Evolutionary conservation across 2,113 vertebrate species (phyloP).

Genomic region (Colossoma macropomum): DNA sequence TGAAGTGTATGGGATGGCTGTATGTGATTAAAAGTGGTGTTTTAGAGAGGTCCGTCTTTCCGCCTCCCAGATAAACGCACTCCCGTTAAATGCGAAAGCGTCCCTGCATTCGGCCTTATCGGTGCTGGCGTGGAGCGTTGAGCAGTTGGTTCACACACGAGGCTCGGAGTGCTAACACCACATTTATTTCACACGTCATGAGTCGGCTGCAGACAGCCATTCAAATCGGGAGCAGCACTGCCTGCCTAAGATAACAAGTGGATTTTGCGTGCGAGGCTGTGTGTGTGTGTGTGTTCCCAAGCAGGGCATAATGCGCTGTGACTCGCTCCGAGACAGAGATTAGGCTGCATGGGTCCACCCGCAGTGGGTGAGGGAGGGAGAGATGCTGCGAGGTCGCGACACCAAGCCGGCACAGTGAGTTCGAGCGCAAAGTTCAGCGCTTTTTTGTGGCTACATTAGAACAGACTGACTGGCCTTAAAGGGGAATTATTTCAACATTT

Average conservation of each 20-base stretch:
- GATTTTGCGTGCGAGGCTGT: conserved; percentile 25
- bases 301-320: conserved; percentile 37
- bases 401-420: conserved; percentile 13
- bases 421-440: conserved; percentile 40
- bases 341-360: conserved; percentile 24
- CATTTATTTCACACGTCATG: conserved; percentile 33
- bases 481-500: too few relatives aligned
- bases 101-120: not conserved
- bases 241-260: conserved; percentile 49
- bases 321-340: conserved; percentile 45
- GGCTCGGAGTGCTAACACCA: conserved; percentile 28
- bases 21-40: not conserved
- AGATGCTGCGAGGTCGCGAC: not conserved
- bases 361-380: conserved; percentile 18
- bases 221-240: conserved; percentile 46
- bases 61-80: not conserved
- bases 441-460: too few relatives aligned
- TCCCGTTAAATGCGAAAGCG: not conserved
- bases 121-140: not conserved
- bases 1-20: not conserved
- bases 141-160: conserved; percentile 26
- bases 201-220: conserved; percentile 35
- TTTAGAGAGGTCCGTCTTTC: not conserved
- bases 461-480: too few relatives aligned
- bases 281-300: conserved; percentile 30